A percentile compares a stretch with the other conserved stretches of the same genome.
These are phyloP conservation scores for Hyperoodon ampullatus DNA, from an alignment of 2,113 vertebrate species.

Conservation along the genomic window DNA sequence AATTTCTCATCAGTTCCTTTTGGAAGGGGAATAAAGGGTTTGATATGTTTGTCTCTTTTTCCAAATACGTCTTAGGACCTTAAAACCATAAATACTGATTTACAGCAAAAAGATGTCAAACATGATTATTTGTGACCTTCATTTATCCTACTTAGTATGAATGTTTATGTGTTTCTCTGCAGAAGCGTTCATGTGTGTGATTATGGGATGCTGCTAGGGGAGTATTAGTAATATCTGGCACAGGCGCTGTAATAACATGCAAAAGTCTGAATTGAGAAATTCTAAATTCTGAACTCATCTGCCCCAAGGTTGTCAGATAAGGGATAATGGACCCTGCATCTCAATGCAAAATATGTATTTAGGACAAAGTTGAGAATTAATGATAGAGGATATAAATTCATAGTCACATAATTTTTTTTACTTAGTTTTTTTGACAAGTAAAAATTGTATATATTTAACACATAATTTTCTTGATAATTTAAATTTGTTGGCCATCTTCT, in stretches of 20 bases:
- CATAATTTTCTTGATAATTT: not conserved
- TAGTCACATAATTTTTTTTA: not conserved
- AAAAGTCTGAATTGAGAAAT: not conserved
- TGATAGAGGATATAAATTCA: not conserved
- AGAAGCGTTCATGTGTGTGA: not conserved
- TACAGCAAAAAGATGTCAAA: not conserved
- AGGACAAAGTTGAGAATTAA: not conserved
- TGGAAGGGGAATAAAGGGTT: not conserved
- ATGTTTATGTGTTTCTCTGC: not conserved
- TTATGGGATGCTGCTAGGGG: not conserved
- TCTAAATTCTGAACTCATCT: not conserved
- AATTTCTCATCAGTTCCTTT: slow-evolving; percentile 9
- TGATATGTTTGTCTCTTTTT: not conserved
- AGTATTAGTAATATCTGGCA: not conserved
- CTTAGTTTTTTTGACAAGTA: not conserved
- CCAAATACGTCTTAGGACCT: not conserved
- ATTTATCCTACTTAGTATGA: not conserved
- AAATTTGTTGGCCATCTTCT: not conserved
- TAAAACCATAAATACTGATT: not conserved
- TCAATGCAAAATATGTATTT: not conserved
- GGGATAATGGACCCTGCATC: not conserved
- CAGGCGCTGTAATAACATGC: not conserved
- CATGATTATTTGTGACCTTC: not conserved
- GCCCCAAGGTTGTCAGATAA: not conserved
- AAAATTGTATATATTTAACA: not conserved